Conservation (phyloP, 2,888 invertebrate genomes). For the Magallana nippona region DNA sequence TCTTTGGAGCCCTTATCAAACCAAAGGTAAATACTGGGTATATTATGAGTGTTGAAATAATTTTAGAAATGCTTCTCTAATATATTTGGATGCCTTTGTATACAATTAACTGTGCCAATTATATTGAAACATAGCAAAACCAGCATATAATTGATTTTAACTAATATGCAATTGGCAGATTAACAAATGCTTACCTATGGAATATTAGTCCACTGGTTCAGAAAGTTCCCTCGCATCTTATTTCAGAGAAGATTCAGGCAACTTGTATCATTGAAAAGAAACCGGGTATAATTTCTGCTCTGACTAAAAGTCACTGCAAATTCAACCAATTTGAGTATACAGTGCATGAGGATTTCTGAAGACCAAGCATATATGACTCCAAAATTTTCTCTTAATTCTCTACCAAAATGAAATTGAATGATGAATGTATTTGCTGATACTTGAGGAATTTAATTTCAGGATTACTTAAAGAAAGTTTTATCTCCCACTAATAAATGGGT, state of each 20-base stretch:
- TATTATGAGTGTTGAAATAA: no score
- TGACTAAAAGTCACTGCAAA: constrained; percentile 29
- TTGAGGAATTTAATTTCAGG: constrained; percentile 41
- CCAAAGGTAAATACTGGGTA: constrained; percentile 68
- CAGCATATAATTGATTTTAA: no score
- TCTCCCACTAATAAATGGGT: constrained; percentile 39
- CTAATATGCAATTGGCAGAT: no score
- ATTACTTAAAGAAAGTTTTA: constrained; percentile 45
- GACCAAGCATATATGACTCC: no score
- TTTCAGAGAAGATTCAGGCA: constrained; percentile 27
- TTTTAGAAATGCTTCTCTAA: no score
- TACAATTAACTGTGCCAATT: no score
- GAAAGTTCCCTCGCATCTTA: neutral
- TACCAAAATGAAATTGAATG: no score
- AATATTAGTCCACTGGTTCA: neutral
- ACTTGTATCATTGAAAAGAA: constrained; percentile 26
- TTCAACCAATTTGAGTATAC: neutral
- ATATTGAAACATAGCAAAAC: no score
- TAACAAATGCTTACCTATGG: no score
- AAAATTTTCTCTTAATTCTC: no score
- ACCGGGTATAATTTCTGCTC: constrained; percentile 11
- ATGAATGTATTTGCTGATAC: neutral
- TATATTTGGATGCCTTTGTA: no score
- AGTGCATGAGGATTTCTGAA: neutral
- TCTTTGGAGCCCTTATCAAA: constrained; percentile 77